Conservation (phyloP, 23 tunicate genomes). For the Ascidia mentula region DNA sequence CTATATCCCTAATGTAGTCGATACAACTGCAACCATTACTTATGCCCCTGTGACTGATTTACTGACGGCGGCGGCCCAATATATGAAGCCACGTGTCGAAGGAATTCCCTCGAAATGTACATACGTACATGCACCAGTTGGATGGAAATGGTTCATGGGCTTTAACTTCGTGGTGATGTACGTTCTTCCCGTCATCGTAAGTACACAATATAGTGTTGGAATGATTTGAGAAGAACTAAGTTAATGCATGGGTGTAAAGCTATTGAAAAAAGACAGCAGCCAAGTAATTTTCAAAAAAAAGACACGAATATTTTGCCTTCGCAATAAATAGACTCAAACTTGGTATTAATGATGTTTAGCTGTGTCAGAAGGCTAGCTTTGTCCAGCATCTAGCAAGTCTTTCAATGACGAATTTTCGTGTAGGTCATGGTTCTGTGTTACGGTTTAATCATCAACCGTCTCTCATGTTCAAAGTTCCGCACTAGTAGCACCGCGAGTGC, state of each 20-base stretch:
- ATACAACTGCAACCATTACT: not conserved
- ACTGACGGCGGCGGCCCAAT: too few species aligned
- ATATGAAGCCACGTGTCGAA: too few species aligned
- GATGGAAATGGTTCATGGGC: slow-evolving; percentile 31
- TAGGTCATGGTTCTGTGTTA: slow-evolving; percentile 62
- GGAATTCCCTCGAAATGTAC: slow-evolving; percentile 26
- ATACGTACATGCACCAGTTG: slow-evolving; percentile 26
- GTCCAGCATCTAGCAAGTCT: too few species aligned
- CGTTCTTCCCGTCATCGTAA: slow-evolving; percentile 53
- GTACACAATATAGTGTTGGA: not conserved
- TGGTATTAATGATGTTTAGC: too few species aligned
- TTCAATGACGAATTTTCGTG: too few species aligned
- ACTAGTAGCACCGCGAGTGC: not conserved
- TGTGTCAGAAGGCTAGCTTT: too few species aligned
- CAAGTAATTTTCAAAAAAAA: too few species aligned
- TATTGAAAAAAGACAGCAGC: not conserved
- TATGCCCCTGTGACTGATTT: not conserved
- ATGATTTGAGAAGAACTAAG: too few species aligned
- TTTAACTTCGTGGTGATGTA: slow-evolving; percentile 70
- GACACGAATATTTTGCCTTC: too few species aligned
- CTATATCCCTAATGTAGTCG: not conserved
- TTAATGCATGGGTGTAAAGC: too few species aligned
- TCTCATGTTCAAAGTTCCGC: slow-evolving; percentile 10
- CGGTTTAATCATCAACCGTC: slow-evolving; percentile 39
- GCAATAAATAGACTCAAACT: too few species aligned